phyloP scores from a whole-genome alignment of 1,140 invertebrate genomes.

The Akabosia matsudoensis region DNA sequence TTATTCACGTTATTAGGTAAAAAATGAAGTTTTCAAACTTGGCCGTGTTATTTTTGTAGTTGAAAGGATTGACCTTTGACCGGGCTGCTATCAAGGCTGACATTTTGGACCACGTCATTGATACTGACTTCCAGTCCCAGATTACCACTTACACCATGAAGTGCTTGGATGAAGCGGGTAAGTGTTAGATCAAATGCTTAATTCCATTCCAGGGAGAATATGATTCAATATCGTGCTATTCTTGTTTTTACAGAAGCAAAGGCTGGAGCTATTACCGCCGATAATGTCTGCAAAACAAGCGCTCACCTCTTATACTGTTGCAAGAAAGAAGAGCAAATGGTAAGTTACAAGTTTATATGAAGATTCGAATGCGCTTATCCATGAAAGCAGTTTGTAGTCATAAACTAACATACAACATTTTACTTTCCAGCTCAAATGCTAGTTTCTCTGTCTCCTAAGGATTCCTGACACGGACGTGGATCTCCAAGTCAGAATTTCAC shows the following conservation, averaged over 20 bases:
- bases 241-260: neutral
- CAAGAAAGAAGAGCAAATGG: conserved; percentile 14
- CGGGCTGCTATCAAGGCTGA: conserved; percentile 18
- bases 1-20: neutral
- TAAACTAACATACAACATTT: too few species aligned
- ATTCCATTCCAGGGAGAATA: neutral
- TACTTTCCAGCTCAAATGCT: too few species aligned
- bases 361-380: too few species aligned
- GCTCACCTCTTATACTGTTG: conserved; percentile 5
- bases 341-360: too few species aligned
- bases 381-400: too few species aligned
- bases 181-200: neutral
- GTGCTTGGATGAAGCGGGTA: conserved; percentile 23
- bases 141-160: conserved; percentile 8
- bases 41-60: neutral
- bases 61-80: neutral
- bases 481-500: too few species aligned
- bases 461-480: too few species aligned
- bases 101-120: conserved; percentile 14
- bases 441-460: too few species aligned
- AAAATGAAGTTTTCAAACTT: too few species aligned
- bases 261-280: neutral
- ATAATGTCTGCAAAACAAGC: conserved; percentile 16
- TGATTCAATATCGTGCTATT: neutral
- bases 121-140: neutral